phyloP scores from a whole-genome alignment of 2,888 invertebrate species.

The Pachydiplax longipennis region DNA sequence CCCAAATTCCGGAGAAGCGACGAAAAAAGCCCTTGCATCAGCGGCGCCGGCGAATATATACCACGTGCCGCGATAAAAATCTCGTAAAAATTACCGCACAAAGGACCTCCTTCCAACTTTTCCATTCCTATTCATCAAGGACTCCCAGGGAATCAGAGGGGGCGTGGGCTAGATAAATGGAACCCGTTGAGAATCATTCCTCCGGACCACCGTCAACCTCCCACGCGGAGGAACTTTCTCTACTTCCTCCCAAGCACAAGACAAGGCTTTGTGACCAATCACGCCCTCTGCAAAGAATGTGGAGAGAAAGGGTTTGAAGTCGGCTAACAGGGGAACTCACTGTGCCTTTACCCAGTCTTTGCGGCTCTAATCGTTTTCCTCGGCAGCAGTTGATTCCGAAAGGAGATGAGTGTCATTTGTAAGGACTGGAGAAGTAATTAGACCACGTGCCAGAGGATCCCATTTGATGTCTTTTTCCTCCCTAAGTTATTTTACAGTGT shows the following conservation, averaged over 20 bases:
- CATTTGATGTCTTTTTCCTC: no score
- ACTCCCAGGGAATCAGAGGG: neutral
- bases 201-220: constrained; percentile 38
- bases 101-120: neutral
- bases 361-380: neutral
- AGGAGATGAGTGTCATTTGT: neutral
- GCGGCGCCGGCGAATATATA: neutral
- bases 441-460: no score
- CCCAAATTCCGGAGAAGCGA: neutral
- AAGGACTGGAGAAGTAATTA: neutral
- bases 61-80: neutral
- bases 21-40: no score
- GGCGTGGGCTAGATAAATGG: constrained; percentile 14
- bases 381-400: neutral
- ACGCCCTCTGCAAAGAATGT: neutral
- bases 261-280: constrained; percentile 10
- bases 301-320: neutral
- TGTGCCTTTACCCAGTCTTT: neutral
- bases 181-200: constrained; percentile 7
- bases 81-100: neutral
- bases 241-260: neutral
- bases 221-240: neutral
- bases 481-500: no score
- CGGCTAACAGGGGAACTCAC: constrained; percentile 4
- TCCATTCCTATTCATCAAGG: neutral